Base-by-base conservation (phyloP, 2,113 vertebrate genomes). In the Melanocharis versteri region DNA sequence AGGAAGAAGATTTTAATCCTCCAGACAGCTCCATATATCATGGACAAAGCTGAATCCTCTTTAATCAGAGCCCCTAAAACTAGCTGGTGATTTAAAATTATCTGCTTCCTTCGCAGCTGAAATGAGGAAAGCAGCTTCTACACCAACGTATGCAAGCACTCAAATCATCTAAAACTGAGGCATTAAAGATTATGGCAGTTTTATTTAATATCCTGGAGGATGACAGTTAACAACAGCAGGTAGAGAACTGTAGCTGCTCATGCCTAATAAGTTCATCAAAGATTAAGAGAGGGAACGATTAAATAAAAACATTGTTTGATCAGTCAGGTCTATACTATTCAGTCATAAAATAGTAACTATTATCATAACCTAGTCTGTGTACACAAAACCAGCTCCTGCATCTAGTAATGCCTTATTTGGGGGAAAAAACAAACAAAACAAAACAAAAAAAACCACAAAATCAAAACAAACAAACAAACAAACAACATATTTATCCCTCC, bases 1-100 rank as follows among this genome's bases (percentile, higher is more conserved):
- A 87, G 71, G 80, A 40, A 87, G 47, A 50, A 88, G 39, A 77
- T 93, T 89, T 87, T 92, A 97, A 94, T 96, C 95, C 65, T 89
- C 70, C 54, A 96, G 83, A 89, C 83, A 95, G 86, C 71, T 92
- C 76, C 60, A 73, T 81, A 39, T 77, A 86, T 83, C 77, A 92
- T 39, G 45, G 66, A 58, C 62, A 94, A 94, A 93, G n/a, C 33
- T 5, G 64, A 94, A 95, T 89, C 83, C 90, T 87, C 87, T 93
- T 96, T 96, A 94, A 97, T 93, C 83, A 95, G 65, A 93, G 72
- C 28, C 80, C 73, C 54, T 93, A 81, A 92, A 92, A 93, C 73
- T 94, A 91, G 87, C 64, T 83, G 57, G 66, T 91, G 94, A 89
- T 95, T 94, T 94, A 87, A 95, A 94, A 92, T 70, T 44, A 90